Base-by-base conservation (phyloP, 1,140 invertebrate genomes). In the Lordiphosa clarofinis region DNA sequence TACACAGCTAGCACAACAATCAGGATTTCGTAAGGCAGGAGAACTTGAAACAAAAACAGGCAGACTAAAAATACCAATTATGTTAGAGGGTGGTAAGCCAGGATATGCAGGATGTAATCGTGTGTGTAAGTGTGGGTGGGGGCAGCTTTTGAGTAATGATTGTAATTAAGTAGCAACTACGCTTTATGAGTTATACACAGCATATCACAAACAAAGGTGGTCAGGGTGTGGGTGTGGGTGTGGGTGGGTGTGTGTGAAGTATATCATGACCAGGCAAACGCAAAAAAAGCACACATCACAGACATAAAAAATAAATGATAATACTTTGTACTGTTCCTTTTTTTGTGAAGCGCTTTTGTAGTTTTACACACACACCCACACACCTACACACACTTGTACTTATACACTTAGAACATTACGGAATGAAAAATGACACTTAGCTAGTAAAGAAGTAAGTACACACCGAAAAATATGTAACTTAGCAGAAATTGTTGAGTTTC, bases 401-500 rank as follows among this genome's bases (percentile, higher is more conserved):
- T 31, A 31, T 15, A 72, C 69, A 68, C 50, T 69, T 72, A 74
- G 59, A 63, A 72, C 52, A 52, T 31, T 57, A 70, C 67, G 46
- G 61, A 78, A 67, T 78, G 67, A 76, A 72, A 76, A 76, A 76
- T 68, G 58, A 73, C 57, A 75, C 56, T 31, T 47, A 67, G 67
- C 76, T 81, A 81, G 59, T 43, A 38, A 67, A 67, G 52, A 28
- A 65, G 39, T 13, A 67, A 57, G 48, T 55, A 73, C 70, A 74
- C 70, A 74, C 63, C 48, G 65, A 42, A 54, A 68, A 73, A 49
- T 50, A 73, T 58, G 66, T 31, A 31, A 31, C 28, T 31, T 31
- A 46, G 28, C 82, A 82, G 76, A 87, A 87, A 87, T 87, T 87
- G 84, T 87, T 84, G 75, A 78, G 84, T 87, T 87, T 87, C 82